Evolutionary conservation across 2,797 vertebrate species (phyloP), one percentile per base, ranked within the genome.

Genomic region (Syngnathus rostellatus): DNA sequence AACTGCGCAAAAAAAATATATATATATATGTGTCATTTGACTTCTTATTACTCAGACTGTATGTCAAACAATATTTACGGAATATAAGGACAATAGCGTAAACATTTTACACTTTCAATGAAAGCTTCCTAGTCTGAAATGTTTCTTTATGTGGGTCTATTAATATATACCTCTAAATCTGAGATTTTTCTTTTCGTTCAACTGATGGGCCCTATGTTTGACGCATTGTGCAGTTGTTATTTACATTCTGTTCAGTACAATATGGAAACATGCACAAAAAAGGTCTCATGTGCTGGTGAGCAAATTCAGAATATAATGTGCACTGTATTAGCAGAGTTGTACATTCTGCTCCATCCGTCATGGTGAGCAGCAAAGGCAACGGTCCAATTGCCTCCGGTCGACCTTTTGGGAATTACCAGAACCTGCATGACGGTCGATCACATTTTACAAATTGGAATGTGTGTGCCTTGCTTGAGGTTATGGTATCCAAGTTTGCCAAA

Each of bases 51-150:
- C 31, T 31, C 31, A 31, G 2, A 31, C 31, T 31, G 81, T 79
- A 81, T 77, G 77, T 73, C 76, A 83, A 84, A 79, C 63, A 66
- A 80, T 82, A 79, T 81, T 77, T 78, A 85, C 79, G 83, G 73
- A 75, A 83, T 78, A 85, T 75, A 78, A 79, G 76, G 72, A 68
- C 73, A 81, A 71, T 65, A 74, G 66, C 77, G 65, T 73, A 74
- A 78, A 76, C 70, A 62, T 75, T 38, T 73, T 38, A 77, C 53
- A 83, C 72, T 80, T 68, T 58, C 75, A 76, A 66, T 70, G 77
- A 66, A 75, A 72, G 67, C 65, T 43, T 74, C 62, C 25, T 31
- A 31, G 25, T 31, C 25, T 66, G 65, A 72, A 72, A 74, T 57
- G 76, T 70, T 69, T 69, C n/a, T 10, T 57, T 65, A 78, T 59